Base-by-base conservation (phyloP, 2,888 invertebrate species). In the Plagodis pulveraria region DNA sequence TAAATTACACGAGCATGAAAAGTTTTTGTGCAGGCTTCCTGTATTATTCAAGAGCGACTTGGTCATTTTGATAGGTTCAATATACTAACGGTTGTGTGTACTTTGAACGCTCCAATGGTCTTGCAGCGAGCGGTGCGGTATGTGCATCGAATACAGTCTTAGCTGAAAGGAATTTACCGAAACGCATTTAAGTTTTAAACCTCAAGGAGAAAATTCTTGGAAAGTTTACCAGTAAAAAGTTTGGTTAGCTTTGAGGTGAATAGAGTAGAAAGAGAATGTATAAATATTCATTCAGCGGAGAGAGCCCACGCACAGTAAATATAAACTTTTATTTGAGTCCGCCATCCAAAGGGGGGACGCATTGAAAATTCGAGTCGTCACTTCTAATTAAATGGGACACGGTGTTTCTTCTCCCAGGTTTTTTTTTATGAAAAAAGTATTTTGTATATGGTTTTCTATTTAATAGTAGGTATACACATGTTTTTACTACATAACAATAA, bases 281-380 rank as follows among this genome's bases (percentile, higher is more conserved):
- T 91, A 90, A 91, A 91, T 90, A 91, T 90, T 91, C 87, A 91
- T 91, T 84, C 74, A 69, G 71, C 74, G 51, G 80, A 78, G 79
- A 78, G 73, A 66, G 51, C 77, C 81, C 80, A 89, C 87, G 88
- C 87, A 88, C 88, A 83, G 86, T 87, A 90, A 91, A 89, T 89
- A 91, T 84, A 89, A 91, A 91, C 89, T 91, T 91, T 90, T 90
- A 89, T 90, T 90, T 85, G 83, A 84, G 83, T 83, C 78, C 77
- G 73, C 87, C 85, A 84, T 88, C 86, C 77, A 77, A 72, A 74
- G 72, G 76, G 72, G 80, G 77, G 82, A 83, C 80, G 82, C 86
- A 90, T 90, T 90, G 87, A 83, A 88, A 89, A 91, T 91, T 91
- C 90, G 84, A 86, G 80, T 85, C 86, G 86, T 84, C 85, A 87